These are phyloP conservation scores for Idaea biselata DNA, from an alignment of 2,888 invertebrate genomes.

Conservation along the genomic window DNA sequence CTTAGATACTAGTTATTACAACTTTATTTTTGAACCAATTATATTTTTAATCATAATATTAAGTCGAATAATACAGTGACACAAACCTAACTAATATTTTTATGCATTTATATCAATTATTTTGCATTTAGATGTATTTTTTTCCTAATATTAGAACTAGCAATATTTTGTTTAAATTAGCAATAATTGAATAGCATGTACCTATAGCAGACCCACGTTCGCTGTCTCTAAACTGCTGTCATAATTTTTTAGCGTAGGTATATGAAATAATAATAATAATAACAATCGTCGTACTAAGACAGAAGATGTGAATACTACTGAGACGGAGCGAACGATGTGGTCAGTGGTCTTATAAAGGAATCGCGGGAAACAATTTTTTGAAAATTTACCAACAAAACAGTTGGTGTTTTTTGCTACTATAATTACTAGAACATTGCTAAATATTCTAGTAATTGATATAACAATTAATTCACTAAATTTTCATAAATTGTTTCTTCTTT, in stretches of 20 bases:
- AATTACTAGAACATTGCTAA: no score
- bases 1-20: no score
- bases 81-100: not conserved
- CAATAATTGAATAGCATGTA: not conserved
- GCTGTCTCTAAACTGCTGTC: not conserved
- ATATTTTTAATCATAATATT: not conserved
- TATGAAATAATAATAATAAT: not conserved
- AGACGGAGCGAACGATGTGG: not conserved
- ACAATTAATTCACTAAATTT: not conserved
- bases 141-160: not conserved
- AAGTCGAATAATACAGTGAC: not conserved
- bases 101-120: not conserved
- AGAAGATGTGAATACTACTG: not conserved
- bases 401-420: no score
- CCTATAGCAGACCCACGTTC: not conserved
- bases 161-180: not conserved
- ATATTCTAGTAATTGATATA: no score
- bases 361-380: not conserved
- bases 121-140: constrained; percentile 1
- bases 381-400: not conserved
- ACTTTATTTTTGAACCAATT: no score
- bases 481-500: not conserved
- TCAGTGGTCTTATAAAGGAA: not conserved
- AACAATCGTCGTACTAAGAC: not conserved
- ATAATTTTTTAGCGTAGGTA: not conserved